Base-by-base conservation (phyloP, 1,140 invertebrate species). In the Listronotus bonariensis region DNA sequence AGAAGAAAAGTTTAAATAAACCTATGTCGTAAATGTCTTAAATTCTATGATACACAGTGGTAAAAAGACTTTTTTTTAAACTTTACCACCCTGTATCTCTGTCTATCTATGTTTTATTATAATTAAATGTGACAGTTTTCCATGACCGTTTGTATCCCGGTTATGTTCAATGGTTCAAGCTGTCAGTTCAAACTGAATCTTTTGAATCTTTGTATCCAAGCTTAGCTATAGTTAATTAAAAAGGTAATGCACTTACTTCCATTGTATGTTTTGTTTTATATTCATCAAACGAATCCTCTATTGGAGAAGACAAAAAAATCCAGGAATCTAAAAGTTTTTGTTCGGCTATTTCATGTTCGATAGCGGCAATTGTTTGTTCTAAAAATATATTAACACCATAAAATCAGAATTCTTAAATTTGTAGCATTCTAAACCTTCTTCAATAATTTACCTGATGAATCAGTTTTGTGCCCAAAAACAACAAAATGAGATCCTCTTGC, bases 401-500 rank as follows among this genome's bases (percentile, higher is more conserved):
- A 17, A 32, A 15, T n/a, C 8, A 38, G n/a, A n/a, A n/a, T n/a
- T n/a, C n/a, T n/a, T n/a, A 40, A 54, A 17, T 20, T 6, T 6
- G 5, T 6, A 6, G 6, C 5, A 41, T 26, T 26, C 1, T 5
- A 5, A 26, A 1, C 20, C 20, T 26, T 26, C 1, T 26, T 26
- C 1, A 26, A 45, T 17, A 36, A 40, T 36, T 38, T 43, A 58
- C 57, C 46, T 40, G 46, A 20, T 49, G 34, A 17, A 5, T 14
- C 36, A n/a, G 18, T 40, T 0, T 32, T 57, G 36, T 40, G 51
- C 3, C 82, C 84, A 38, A 81, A 80, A 6, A 87, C 64, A 2
- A 91, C 67, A 62, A 86, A 85, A 78, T 93, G 88, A 38, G 81
- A 86, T 43, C 96, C 96, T 71, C 89, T 83, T 1, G 88, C 88